Evolutionary conservation across 2,797 vertebrate genomes (phyloP), one percentile per base, ranked within the genome.

Genomic region (Salmo trutta): DNA sequence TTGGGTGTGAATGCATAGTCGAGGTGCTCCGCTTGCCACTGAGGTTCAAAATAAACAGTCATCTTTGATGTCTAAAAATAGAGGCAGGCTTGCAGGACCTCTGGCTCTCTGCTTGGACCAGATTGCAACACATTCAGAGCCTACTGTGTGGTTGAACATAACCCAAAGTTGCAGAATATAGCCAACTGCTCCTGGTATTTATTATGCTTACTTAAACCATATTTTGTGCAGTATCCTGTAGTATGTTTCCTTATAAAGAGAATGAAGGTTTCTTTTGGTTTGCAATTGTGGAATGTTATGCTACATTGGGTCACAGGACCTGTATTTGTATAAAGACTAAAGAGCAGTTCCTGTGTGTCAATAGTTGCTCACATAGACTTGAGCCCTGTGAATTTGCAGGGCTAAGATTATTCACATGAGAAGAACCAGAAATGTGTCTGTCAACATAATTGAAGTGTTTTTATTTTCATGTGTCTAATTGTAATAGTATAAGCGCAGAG

Each of bases 1-100:
- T 53, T 79, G 82, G 83, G 79, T 81, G 79, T 75, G 76, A 47
- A 83, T 84, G 70, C 71, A 27, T 21, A 29, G 17, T 71, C 66
- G 74, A 71, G 73, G 27, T 73, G 27, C 5, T 5, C 53, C 69
- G 21, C 66, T 31, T 65, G 31, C 15, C 12, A 29, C 72, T 62
- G 72, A 73, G 72, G 31, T 47, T 21, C 27, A 70, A 59, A 74
- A 73, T 21, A 19, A 31, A 19, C 41, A 3, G 52, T 73, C 1
- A 7, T 74, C 29, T 59, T 62, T 62, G 29, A 64, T 36, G 29
- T 74, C 53, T 62, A 62, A n/a, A 33, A 74, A 59, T 74, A 47
- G 73, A 74, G 17, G 16, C n/a, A 71, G 31, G 69, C 33, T 19
- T 19, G 19, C 33, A 15, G 67, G 67, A 15, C 67, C 67, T 41